Evolutionary conservation across 2,888 invertebrate genomes (phyloP), one percentile per base, ranked within the genome.

Genomic region (Phaonia tiefii): DNA sequence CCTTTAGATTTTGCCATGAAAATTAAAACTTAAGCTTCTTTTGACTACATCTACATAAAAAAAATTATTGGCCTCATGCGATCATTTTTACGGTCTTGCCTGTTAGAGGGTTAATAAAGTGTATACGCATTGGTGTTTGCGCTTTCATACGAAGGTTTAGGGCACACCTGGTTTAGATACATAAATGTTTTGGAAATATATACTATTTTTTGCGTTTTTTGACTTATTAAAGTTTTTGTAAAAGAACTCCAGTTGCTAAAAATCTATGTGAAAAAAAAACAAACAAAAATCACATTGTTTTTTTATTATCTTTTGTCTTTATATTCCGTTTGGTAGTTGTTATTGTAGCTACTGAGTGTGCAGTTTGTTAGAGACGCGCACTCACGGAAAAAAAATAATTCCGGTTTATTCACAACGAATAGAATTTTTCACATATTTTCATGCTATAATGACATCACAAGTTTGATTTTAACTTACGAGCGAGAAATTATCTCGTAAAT

Each of bases 291-390:
- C 8, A 58, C 1, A 13, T 58, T 58, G 31, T 26, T 37, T 3
- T 31, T 10, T 60, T 60, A 60, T 54, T 54, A 54, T 31, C 31
- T 60, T 60, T 60, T 60, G 58, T 60, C 31, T 60, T 60, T 60
- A 60, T 60, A 60, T 60, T 60, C 58, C 31, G 26, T 31, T 13
- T 60, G 58, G 58, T 31, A 31, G 58, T 60, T 60, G 58, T 60
- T 60, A 31, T 60, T 60, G 31, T 60, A 60, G 58, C 58, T 60
- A 60, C 7, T 60, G 31, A 60, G 58, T 60, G 26, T 60, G 31
- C 15, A 60, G 58, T 60, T 60, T 60, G 31, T 60, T 60, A 31
- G 58, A 15, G 58, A 60, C 37, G 37, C 5, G 58, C 31, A 60
- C 37, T 60, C 7, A 60, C 49, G 49, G 11, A 44, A 44, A 44